These are phyloP conservation scores for Erynnis tages DNA, from an alignment of 2,888 invertebrate species.

Conservation along the genomic window DNA sequence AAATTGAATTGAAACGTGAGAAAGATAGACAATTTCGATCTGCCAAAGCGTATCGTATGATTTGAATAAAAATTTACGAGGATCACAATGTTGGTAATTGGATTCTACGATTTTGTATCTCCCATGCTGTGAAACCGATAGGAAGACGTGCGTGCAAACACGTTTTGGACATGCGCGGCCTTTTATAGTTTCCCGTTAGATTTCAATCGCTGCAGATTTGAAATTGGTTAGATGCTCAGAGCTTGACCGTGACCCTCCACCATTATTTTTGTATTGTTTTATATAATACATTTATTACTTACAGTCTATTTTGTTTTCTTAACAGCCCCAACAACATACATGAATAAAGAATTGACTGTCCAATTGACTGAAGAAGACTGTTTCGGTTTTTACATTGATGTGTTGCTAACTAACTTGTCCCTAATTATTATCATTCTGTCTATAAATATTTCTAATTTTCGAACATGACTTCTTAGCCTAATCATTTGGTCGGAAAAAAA, in stretches of 20 bases:
- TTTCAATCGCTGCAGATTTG: slow-evolving; percentile 31
- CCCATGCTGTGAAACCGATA: slow-evolving; percentile 55
- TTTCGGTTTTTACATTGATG: too few relatives aligned
- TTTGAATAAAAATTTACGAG: slow-evolving; percentile 24
- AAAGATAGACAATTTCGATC: background rate
- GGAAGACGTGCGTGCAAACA: slow-evolving; percentile 52
- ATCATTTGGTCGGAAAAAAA: too few relatives aligned
- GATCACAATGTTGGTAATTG: slow-evolving; percentile 27
- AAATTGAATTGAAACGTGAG: slow-evolving; percentile 1
- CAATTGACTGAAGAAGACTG: too few relatives aligned
- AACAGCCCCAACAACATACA: too few relatives aligned
- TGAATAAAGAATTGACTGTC: too few relatives aligned
- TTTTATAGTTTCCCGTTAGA: slow-evolving; percentile 42
- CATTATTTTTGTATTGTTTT: background rate
- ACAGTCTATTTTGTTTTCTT: too few relatives aligned
- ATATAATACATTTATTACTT: too few relatives aligned
- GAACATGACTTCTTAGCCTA: too few relatives aligned
- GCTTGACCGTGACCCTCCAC: slow-evolving; percentile 25
- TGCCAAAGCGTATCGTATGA: slow-evolving; percentile 3
- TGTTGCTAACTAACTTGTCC: too few relatives aligned
- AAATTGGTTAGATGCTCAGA: slow-evolving; percentile 35
- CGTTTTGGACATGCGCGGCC: slow-evolving; percentile 36
- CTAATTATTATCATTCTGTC: too few relatives aligned
- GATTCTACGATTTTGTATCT: slow-evolving; percentile 39
- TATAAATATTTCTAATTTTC: too few relatives aligned